Conservation (phyloP, 2,888 invertebrate species). For the Tuta absoluta region DNA sequence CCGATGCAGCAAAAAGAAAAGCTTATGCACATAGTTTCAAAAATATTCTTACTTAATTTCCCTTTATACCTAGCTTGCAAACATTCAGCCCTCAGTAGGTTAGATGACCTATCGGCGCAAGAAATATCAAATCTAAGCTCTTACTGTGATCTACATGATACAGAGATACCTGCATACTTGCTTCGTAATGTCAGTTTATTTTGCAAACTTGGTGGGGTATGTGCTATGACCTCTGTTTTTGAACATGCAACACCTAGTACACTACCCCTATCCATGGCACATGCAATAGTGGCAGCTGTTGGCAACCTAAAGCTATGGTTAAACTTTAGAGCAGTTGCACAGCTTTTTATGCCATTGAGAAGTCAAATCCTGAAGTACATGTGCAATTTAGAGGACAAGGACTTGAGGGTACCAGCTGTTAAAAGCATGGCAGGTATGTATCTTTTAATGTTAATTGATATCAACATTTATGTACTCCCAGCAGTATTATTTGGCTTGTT, state of each 20-base stretch:
- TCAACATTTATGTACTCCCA: neutral
- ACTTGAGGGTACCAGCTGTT: conserved; percentile 92
- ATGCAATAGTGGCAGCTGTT: conserved; percentile 94
- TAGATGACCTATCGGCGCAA: conserved; percentile 91
- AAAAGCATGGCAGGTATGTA: conserved; percentile 93
- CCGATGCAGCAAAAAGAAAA: conserved; percentile 92
- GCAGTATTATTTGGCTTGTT: no score
- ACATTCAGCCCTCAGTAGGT: conserved; percentile 88
- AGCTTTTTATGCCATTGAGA: conserved; percentile 92
- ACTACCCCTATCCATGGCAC: conserved; percentile 93
- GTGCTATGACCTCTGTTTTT: conserved; percentile 93
- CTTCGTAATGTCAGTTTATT: conserved; percentile 96
- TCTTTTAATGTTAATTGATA: no score
- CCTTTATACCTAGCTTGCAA: conserved; percentile 94
- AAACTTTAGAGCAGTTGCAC: conserved; percentile 93
- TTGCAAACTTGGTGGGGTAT: conserved; percentile 94
- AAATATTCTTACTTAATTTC: conserved; percentile 93
- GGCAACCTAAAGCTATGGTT: conserved; percentile 97
- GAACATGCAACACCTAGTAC: conserved; percentile 86
- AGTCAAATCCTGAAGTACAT: conserved; percentile 94
- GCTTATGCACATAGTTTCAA: conserved; percentile 92
- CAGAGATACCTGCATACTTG: conserved; percentile 94
- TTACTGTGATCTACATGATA: conserved; percentile 95
- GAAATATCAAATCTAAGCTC: conserved; percentile 90
- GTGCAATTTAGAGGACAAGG: conserved; percentile 96